Percentiles rank a stretch among this genome's conserved stretches.
Evolutionary conservation across 2,888 invertebrate genomes (phyloP).

Genomic region (Flexamia atlantica): DNA sequence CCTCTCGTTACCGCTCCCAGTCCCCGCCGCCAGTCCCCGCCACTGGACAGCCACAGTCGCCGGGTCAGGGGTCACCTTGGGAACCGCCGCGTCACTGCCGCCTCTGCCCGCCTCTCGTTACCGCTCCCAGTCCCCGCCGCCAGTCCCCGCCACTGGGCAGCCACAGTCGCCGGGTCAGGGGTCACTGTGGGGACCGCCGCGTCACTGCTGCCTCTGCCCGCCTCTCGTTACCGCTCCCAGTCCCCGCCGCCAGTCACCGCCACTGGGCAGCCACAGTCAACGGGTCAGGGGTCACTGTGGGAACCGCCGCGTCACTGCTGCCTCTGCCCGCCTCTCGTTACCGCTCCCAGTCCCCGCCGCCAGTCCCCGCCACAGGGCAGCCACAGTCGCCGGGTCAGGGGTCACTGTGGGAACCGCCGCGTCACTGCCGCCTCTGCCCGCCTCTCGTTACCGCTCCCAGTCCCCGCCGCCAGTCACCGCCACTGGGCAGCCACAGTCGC

Average conservation of each 20-base stretch:
- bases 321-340: not conserved
- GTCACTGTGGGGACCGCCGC: conserved; percentile 6
- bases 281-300: conserved; percentile 1
- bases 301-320: not conserved
- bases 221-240: no score
- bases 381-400: not conserved
- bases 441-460: no score
- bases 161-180: not conserved
- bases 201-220: not conserved
- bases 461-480: not conserved
- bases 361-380: conserved; percentile 10
- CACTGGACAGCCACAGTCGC: not conserved
- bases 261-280: not conserved
- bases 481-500: conserved; percentile 3
- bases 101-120: not conserved
- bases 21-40: no score
- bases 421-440: not conserved
- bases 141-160: conserved; percentile 17
- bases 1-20: no score
- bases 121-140: no score
- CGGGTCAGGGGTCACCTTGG: not conserved
- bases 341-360: no score
- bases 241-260: not conserved
- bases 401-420: conserved; percentile 11
- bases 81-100: not conserved